Base-by-base conservation (phyloP, 2,113 vertebrate species). In the Mola mola region DNA sequence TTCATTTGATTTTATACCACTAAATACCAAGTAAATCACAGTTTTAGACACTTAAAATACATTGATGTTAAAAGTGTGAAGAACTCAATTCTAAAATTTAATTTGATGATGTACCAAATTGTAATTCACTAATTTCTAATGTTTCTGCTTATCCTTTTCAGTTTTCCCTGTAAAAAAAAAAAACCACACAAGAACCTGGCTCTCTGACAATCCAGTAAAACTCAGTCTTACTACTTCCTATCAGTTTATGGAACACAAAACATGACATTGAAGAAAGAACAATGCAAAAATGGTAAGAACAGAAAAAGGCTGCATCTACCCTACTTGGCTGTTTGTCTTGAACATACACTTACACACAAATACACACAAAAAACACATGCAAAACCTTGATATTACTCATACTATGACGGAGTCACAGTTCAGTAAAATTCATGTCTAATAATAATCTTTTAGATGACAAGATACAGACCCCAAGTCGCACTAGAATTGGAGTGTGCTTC, bases 401-500 rank as follows among this genome's bases (percentile, higher is more conserved):
- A 33, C 31, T 75, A 64, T 75, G 62, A 81, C 48, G 37, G 44
- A 67, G 81, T 72, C 73, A 80, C 17, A 72, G 77, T 77, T 83
- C 77, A 74, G 51, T 40, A 9, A 52, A 58, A 67, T 38, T 67
- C 61, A 61, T 46, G 47, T 84, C 69, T 80, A 84, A 78, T 72
- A 78, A 81, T 81, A 84, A 56, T 78, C 34, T 46, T 66, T 44
- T 4, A 33, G 58, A 44, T 81, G 66, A 72, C 61, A 75, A 66
- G 66, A 72, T 66, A 37, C 22, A 66, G 55, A 62, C 25, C 24
- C 21, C 5, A 1, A 38, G 62, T n/a, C 49, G 17, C 49, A 50
- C 44, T 44, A 28, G 22, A 43, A 17, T 36, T 34, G 28, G 17
- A 17, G 38, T 29, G 34, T 1, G 11, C 28, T 37, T 26, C 19